Evolutionary conservation across 2,888 invertebrate species (phyloP).

Genomic region (Pristionchus exspectatus): DNA sequence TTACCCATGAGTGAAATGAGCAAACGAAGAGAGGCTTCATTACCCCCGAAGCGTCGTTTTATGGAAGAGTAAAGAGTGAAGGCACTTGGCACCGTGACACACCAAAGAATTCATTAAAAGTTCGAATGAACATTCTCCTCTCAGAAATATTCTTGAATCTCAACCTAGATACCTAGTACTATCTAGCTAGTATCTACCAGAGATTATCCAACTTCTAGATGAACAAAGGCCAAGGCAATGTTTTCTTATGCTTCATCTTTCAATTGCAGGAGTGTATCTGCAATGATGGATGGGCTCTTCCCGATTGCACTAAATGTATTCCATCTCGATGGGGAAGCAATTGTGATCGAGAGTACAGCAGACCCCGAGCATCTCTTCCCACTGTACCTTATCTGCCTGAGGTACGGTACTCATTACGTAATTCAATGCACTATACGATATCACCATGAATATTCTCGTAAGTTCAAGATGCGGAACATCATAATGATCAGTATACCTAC

Average conservation of each 20-base stretch:
- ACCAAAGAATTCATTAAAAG: not conserved
- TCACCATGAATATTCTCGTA: not conserved
- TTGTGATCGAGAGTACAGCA: slow-evolving; percentile 7
- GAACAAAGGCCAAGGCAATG: not conserved
- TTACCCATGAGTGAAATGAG: not conserved
- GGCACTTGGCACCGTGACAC: slow-evolving; percentile 9
- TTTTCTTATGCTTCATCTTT: not conserved
- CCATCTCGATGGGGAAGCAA: slow-evolving; percentile 22
- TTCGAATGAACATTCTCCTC: not conserved
- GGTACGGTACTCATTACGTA: slow-evolving; percentile 25
- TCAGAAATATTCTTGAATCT: not conserved
- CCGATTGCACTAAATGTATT: slow-evolving; percentile 30
- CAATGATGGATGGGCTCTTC: slow-evolving; percentile 36
- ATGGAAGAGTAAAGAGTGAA: not conserved
- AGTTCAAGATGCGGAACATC: not conserved
- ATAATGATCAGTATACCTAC: slow-evolving; percentile 1
- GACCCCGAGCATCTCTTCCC: slow-evolving; percentile 10
- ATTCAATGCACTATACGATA: not conserved
- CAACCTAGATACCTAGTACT: not conserved
- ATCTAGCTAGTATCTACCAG: no score
- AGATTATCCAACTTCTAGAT: not conserved
- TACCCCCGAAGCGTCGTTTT: slow-evolving; percentile 39
- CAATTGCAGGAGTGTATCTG: slow-evolving; percentile 34
- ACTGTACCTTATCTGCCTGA: slow-evolving; percentile 43
- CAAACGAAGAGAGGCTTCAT: slow-evolving; percentile 31